Evolutionary conservation across 2,797 vertebrate genomes (phyloP).

Genomic region (Mallotus villosus): DNA sequence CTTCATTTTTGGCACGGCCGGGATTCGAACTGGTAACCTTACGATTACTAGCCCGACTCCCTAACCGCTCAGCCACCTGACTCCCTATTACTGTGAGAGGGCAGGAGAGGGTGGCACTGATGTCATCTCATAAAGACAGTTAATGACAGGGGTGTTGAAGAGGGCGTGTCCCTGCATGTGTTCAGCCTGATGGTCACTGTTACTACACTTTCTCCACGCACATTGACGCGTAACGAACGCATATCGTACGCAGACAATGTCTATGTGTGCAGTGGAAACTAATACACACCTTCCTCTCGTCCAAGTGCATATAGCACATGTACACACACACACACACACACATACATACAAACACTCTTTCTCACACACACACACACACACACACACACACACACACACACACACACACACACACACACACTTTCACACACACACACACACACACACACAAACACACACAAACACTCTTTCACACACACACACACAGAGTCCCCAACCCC

Average conservation of each 20-base stretch:
- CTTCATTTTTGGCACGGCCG: too few species aligned
- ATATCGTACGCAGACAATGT: not conserved
- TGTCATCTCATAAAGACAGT: slow-evolving; percentile 10
- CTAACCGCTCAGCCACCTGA: too few species aligned
- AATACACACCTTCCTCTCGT: not conserved
- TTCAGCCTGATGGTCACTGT: not conserved
- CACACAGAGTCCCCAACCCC: slow-evolving; percentile 43
- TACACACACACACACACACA: slow-evolving; percentile 17
- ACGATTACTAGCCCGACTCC: too few species aligned
- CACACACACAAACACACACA: slow-evolving; percentile 32
- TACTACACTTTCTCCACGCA: not conserved
- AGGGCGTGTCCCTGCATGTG: slow-evolving; percentile 18
- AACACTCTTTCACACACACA: slow-evolving; percentile 1
- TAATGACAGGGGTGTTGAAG: slow-evolving; percentile 14
- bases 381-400: slow-evolving; percentile 10
- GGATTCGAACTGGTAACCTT: too few species aligned
- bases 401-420: slow-evolving; percentile 26
- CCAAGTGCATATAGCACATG: not conserved
- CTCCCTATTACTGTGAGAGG: slow-evolving; percentile 22
- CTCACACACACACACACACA: slow-evolving; percentile 26
- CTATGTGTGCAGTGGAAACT: not conserved
- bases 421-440: slow-evolving; percentile 27
- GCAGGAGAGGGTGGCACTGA: slow-evolving; percentile 11
- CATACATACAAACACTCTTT: not conserved
- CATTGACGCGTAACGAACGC: not conserved